phyloP scores from a whole-genome alignment of 2,797 vertebrate species.

The Mionectes olivaceus region DNA sequence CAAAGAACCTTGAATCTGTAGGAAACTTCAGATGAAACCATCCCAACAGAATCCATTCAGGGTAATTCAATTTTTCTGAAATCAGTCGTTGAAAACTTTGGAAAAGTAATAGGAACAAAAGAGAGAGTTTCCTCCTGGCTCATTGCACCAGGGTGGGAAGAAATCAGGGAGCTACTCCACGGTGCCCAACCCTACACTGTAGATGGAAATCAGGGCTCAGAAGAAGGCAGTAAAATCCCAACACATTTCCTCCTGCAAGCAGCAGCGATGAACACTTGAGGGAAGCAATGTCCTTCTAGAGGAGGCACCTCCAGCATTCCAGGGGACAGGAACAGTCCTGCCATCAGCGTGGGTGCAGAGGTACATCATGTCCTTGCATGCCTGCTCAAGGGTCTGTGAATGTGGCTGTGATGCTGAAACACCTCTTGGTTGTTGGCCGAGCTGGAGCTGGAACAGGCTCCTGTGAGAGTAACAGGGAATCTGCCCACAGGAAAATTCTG shows the following conservation, averaged over 20 bases:
- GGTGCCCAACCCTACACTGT: accelerated
- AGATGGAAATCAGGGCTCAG: background rate
- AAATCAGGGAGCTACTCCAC: background rate
- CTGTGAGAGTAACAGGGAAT: background rate
- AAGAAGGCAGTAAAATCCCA: background rate
- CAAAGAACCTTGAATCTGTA: background rate
- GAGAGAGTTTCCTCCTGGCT: background rate
- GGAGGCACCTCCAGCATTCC: background rate
- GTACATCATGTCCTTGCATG: accelerated
- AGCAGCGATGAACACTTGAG: background rate
- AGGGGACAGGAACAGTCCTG: background rate
- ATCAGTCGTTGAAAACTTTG: background rate
- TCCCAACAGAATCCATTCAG: accelerated
- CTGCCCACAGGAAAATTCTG: background rate
- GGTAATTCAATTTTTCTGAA: background rate
- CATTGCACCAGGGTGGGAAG: background rate
- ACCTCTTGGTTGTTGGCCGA: background rate
- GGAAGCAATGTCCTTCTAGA: background rate
- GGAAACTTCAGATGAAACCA: background rate
- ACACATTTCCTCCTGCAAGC: background rate
- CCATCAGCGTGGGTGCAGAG: background rate
- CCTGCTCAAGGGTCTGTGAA: background rate
- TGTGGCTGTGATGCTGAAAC: accelerated
- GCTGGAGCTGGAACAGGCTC: background rate
- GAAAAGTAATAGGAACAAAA: background rate